Evolutionary conservation across 2,797 vertebrate species (phyloP).

Genomic region (Liparis tanakae): DNA sequence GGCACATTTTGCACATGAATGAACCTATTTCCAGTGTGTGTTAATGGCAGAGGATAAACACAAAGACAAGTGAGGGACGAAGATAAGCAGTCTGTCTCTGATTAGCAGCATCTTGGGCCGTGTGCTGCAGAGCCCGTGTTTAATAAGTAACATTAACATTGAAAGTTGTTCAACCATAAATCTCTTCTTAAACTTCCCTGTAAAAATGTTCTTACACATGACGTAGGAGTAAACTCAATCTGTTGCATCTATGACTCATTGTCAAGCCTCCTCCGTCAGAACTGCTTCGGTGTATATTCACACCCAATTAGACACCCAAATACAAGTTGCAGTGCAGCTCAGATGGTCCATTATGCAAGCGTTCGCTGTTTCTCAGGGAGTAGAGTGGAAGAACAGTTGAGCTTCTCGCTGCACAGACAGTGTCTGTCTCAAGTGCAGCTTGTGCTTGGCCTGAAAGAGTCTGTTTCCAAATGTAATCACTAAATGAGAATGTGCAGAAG

Average conservation of each 20-base stretch:
- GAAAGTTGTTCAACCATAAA: background rate
- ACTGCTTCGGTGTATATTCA: slow-evolving; percentile 49
- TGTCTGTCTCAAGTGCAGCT: slow-evolving; percentile 16
- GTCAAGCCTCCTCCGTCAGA: slow-evolving; percentile 40
- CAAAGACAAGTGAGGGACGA: background rate
- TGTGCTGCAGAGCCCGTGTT: background rate
- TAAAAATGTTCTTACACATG: slow-evolving; percentile 39
- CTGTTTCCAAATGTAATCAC: background rate
- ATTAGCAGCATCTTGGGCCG: slow-evolving; percentile 3
- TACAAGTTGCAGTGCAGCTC: slow-evolving; percentile 40
- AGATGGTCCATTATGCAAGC: slow-evolving; percentile 55
- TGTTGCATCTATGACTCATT: slow-evolving; percentile 65
- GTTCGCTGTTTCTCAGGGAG: slow-evolving; percentile 33
- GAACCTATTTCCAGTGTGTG: background rate
- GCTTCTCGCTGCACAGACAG: slow-evolving; percentile 4
- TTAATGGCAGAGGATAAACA: slow-evolving; percentile 5
- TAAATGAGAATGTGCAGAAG: background rate
- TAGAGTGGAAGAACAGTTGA: background rate
- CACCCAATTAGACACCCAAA: slow-evolving; percentile 45
- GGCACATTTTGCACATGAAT: background rate
- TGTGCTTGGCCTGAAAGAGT: slow-evolving; percentile 13
- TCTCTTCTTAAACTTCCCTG: slow-evolving; percentile 34
- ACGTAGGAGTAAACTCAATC: slow-evolving; percentile 66
- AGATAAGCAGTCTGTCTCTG: background rate
- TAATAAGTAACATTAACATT: background rate